Evolutionary conservation across 2,888 invertebrate species (phyloP).

Genomic region (Chalcosyrphus nemorum): DNA sequence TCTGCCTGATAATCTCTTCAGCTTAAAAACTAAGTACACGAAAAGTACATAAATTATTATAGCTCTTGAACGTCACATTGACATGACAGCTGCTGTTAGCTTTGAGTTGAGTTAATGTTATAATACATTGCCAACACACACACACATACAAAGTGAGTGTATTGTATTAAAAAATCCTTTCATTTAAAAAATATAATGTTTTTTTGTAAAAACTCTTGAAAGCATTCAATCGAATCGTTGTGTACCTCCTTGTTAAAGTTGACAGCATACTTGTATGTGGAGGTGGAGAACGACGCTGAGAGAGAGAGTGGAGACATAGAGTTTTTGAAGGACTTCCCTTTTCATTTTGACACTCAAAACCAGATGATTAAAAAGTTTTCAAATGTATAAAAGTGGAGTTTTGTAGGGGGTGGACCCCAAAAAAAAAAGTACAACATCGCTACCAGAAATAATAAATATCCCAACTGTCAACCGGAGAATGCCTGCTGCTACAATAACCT

Average conservation of each 20-base stretch:
- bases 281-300: not conserved
- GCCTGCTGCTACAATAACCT: slow-evolving; percentile 21
- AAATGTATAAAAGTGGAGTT: slow-evolving; percentile 4
- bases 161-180: slow-evolving; percentile 27
- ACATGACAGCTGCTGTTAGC: slow-evolving; percentile 67
- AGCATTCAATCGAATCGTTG: slow-evolving; percentile 48
- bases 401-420: not conserved
- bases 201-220: slow-evolving; percentile 36
- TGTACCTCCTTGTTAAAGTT: slow-evolving; percentile 43
- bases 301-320: not conserved
- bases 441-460: slow-evolving; percentile 64
- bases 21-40: slow-evolving; percentile 52
- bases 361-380: slow-evolving; percentile 65
- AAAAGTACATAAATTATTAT: slow-evolving; percentile 56
- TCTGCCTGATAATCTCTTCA: slow-evolving; percentile 33
- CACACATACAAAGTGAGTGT: not conserved
- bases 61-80: slow-evolving; percentile 47
- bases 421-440: slow-evolving; percentile 31
- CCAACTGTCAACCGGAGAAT: slow-evolving; percentile 59
- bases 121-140: slow-evolving; percentile 25
- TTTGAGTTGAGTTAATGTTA: slow-evolving; percentile 61
- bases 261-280: slow-evolving; percentile 30
- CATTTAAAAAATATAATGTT: slow-evolving; percentile 17
- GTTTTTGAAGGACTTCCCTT: slow-evolving; percentile 36
- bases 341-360: slow-evolving; percentile 54